Evolutionary conservation across 2,113 vertebrate genomes (phyloP), one percentile per base, ranked within the genome.

Genomic region (Rhadina sibilatrix): DNA sequence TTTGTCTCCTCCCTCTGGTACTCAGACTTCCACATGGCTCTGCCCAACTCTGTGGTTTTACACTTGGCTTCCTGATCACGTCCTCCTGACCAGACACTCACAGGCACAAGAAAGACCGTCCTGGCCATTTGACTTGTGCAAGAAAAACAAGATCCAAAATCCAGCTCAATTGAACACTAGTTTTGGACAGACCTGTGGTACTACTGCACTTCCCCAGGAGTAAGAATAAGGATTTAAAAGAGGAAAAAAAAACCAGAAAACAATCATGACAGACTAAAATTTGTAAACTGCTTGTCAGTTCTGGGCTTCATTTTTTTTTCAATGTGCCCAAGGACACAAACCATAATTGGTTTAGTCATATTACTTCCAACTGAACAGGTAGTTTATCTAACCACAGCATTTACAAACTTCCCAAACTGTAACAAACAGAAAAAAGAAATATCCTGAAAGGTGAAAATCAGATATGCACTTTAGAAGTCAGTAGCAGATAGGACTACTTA

Each of bases 21-120:
- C 25, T 74, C 21, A 12, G 22, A 24, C 40, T 66, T 38, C 23
- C 15, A 46, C 25, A 23, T 44, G 49, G 27, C 30, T 86, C 54
- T 85, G 54, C 44, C 57, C 1, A 7, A 3, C 35, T 44, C 49
- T 31, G 54, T 46, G 44, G 31, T 64, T 86, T 83, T 35, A 69
- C 46, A 27, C 25, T 59, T 12, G 25, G 54, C 46, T 42, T 79
- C 56, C 35, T 30, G 21, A 42, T 35, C 11, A 5, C 0, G 2
- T 25, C 27, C 21, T 35, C 27, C 12, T 19, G 10, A 52, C 30
- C n/a, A 61, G 20, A 6, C 28, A 54, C 25, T 15, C 44, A 60
- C 3, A 42, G 31, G 15, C 71, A 71, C 5, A 7, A 53, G 12
- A 27, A 71, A 5, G 4, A 80, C 11, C 3, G 1, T 2, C 2